Evolutionary conservation across 2,797 vertebrate species (phyloP).

Genomic region (Gallinago solitaria): DNA sequence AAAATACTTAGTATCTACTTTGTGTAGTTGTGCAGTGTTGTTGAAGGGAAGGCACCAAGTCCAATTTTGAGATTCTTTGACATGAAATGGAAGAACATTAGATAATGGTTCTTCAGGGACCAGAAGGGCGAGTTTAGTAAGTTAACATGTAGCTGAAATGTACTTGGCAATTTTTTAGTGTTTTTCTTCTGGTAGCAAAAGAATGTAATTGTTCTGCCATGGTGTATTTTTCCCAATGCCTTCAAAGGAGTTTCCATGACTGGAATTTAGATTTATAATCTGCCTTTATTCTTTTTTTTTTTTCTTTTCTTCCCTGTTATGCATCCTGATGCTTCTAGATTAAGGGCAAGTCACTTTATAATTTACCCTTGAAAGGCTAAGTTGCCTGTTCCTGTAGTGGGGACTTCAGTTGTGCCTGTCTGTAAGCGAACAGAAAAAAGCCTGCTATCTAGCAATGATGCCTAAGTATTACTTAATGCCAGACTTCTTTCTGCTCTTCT

Average conservation of each 20-base stretch:
- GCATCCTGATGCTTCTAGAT: slow-evolving; percentile 24
- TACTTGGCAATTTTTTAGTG: background rate
- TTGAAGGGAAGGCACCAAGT: background rate
- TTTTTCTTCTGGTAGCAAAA: background rate
- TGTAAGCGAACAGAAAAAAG: background rate
- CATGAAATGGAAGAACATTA: background rate
- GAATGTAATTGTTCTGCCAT: slow-evolving; percentile 60
- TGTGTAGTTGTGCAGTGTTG: background rate
- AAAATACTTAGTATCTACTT: background rate
- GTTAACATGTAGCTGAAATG: slow-evolving; percentile 14
- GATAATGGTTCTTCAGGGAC: background rate
- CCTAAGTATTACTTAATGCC: background rate
- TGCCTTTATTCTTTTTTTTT: slow-evolving; percentile 12
- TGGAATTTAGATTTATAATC: slow-evolving; percentile 65
- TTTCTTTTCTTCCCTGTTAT: background rate
- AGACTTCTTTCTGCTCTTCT: slow-evolving; percentile 20
- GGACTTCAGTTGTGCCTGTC: background rate
- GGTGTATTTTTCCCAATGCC: slow-evolving; percentile 36
- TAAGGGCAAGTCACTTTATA: slow-evolving; percentile 22
- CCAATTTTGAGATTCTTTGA: background rate
- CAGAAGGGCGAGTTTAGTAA: background rate
- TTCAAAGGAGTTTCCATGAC: slow-evolving; percentile 57
- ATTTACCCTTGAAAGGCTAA: slow-evolving; percentile 54
- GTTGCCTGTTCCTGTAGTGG: background rate
- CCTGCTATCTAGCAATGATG: background rate